These are phyloP conservation scores for Paraescarpia echinospica DNA, from an alignment of 1,140 invertebrate genomes.

Conservation along the genomic window DNA sequence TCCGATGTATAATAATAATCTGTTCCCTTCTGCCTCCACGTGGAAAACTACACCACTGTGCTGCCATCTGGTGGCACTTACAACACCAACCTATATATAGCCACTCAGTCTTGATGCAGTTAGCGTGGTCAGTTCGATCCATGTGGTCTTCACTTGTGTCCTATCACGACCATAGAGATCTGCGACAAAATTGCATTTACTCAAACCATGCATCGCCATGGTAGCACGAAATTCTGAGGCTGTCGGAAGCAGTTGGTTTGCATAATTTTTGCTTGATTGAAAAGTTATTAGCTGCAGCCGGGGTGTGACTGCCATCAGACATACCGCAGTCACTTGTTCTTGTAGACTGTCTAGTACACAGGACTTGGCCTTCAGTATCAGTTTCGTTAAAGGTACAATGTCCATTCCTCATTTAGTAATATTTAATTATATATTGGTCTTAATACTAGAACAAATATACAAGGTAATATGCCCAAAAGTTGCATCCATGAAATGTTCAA, in stretches of 20 bases:
- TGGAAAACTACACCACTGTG: not conserved
- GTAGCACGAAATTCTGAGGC: not conserved
- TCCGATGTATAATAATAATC: too few relatives aligned
- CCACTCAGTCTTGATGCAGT: not conserved
- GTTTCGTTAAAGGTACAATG: not conserved
- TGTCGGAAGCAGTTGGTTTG: not conserved
- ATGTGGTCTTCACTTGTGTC: not conserved
- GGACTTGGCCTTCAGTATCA: not conserved
- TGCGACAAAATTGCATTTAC: not conserved
- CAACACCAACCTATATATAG: not conserved
- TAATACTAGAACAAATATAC: too few relatives aligned
- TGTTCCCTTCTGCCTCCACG: too few relatives aligned
- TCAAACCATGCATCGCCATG: not conserved
- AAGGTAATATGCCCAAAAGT: too few relatives aligned
- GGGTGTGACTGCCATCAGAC: not conserved
- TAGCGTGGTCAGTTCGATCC: not conserved
- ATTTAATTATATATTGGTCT: too few relatives aligned
- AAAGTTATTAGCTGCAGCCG: not conserved
- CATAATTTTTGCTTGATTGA: conserved; percentile 1
- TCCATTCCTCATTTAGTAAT: too few relatives aligned
- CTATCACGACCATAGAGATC: not conserved
- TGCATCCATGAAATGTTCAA: too few relatives aligned
- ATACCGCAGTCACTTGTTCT: not conserved
- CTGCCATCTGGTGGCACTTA: not conserved
- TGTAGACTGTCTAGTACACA: not conserved